phyloP scores from a whole-genome alignment of 64 coral and sea anemone genomes.

The Actinia equina region DNA sequence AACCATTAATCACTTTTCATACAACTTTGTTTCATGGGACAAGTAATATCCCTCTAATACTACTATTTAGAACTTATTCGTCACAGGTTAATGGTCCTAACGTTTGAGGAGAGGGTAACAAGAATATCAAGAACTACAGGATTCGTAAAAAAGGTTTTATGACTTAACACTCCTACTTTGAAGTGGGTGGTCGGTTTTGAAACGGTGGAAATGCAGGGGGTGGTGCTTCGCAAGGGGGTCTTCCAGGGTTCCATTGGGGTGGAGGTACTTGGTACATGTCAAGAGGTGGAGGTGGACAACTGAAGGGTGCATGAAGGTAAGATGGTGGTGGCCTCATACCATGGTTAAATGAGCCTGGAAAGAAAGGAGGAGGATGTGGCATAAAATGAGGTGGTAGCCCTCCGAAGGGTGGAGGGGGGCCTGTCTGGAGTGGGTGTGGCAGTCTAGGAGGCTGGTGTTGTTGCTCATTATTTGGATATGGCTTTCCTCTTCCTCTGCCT shows the following conservation, averaged over 20 bases:
- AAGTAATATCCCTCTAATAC: too few species aligned
- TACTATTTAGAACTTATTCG: too few species aligned
- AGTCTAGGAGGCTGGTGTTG: not conserved
- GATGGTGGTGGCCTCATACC: slow-evolving; percentile 58
- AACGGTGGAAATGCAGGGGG: not conserved
- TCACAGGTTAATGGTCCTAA: too few species aligned
- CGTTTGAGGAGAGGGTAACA: too few species aligned
- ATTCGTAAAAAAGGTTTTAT: too few species aligned
- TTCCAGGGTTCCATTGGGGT: slow-evolving; percentile 4
- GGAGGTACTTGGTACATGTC: not conserved
- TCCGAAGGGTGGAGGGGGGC: not conserved
- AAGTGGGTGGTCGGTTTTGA: not conserved
- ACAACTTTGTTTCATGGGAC: too few species aligned
- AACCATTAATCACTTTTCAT: too few species aligned
- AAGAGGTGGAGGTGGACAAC: slow-evolving; percentile 26
- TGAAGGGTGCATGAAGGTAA: slow-evolving; percentile 32
- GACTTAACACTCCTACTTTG: not conserved
- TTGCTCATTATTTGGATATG: not conserved
- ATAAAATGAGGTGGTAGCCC: slow-evolving; percentile 9
- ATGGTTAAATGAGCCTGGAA: slow-evolving; percentile 49
- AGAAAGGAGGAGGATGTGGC: slow-evolving; percentile 31
- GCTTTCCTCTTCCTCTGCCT: slow-evolving; percentile 27
- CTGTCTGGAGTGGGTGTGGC: not conserved
- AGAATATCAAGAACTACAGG: too few species aligned
- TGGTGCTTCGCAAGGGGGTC: not conserved